Evolutionary conservation across 2,113 vertebrate species (phyloP).

Genomic region (Callipepla californica): DNA sequence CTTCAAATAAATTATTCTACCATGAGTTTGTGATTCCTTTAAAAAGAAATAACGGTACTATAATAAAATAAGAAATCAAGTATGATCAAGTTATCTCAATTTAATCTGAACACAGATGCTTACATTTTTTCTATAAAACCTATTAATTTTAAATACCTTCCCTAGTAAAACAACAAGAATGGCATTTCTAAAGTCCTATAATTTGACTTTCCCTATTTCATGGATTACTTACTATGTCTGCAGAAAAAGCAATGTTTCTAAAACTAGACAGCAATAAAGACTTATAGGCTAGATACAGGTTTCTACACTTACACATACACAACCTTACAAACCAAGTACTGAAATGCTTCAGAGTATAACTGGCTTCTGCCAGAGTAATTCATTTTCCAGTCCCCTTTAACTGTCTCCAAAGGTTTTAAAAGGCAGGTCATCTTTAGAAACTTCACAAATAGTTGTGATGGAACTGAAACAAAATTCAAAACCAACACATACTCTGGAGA

Average conservation of each 20-base stretch:
- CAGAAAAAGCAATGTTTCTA: neutral
- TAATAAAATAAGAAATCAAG: neutral
- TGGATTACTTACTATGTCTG: neutral
- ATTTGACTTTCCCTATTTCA: neutral
- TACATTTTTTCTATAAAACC: neutral
- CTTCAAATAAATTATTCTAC: neutral
- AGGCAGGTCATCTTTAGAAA: neutral
- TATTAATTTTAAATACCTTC: neutral
- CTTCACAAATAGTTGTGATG: neutral
- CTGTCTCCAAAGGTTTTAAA: neutral
- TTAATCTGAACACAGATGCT: neutral
- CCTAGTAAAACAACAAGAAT: neutral
- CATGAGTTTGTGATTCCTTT: neutral
- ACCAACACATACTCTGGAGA: neutral
- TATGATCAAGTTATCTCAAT: neutral
- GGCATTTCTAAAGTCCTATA: neutral
- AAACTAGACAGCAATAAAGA: neutral
- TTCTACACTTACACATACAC: neutral
- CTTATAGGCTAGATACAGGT: neutral
- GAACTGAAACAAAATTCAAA: neutral
- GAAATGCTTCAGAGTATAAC: neutral
- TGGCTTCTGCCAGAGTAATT: neutral
- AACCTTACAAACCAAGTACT: neutral
- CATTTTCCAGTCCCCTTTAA: neutral
- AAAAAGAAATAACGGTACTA: neutral